Evolutionary conservation across 2,113 vertebrate species (phyloP), one percentile per base, ranked within the genome.

Genomic region (Rutilus rutilus): DNA sequence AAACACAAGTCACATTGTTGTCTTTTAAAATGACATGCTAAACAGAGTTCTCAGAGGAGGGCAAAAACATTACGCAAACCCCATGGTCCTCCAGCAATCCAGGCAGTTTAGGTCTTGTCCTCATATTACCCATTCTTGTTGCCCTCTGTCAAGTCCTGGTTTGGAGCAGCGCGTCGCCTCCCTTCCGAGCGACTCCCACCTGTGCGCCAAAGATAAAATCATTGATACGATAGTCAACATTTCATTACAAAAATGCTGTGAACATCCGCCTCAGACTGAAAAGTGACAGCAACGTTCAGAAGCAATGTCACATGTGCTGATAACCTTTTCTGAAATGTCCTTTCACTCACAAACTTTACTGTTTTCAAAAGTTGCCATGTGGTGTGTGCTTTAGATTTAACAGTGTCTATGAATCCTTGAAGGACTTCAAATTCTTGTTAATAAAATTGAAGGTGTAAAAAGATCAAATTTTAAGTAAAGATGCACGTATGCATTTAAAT

Each of bases 91-190:
- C 62, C 45, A 67, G 27, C 25, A 50, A 82, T 69, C 79, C 45
- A 33, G 79, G 62, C 59, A 27, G 57, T 65, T 82, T 52, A 36
- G 62, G 52, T 50, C 45, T 82, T 69, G 45, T 82, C 79, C 62
- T 69, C 19, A 54, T 69, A 27, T 82, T 82, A 82, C 45, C 64
- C 19, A 52, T 69, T 69, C 62, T 82, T 69, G 10, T 69, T 82
- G 79, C 17, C 19, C 62, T 82, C 62, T 33, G 62, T 52, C 10
- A 67, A 69, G 62, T 82, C 62, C 39, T 30, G 60, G 59, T 30
- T 11, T n/a, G 79, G 23, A 79, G 77, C 42, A 47, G 25, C 7
- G 0, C 1, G 25, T 27, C n/a, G 57, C 78, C 59, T 64, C 78
- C 75, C 50, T 69, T 69, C 9, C 27, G 27, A 54, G 47, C 30